Percentiles rank a stretch among this genome's conserved stretches.
phyloP scores from a whole-genome alignment of 2,888 invertebrate species.

The Drosophila suboccidentalis region DNA sequence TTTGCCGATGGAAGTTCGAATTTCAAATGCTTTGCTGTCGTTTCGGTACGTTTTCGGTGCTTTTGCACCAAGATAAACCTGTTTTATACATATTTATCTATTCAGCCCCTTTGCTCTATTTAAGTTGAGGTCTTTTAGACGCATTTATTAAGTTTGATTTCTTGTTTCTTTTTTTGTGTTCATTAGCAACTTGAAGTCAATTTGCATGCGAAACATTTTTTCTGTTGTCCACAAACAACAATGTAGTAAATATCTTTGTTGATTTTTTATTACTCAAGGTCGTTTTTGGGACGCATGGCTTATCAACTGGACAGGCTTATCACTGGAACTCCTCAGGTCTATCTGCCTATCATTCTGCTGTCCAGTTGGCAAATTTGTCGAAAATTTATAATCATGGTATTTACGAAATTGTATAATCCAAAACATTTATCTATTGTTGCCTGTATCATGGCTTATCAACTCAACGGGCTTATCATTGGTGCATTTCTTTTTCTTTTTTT shows the following conservation, averaged over 20 bases:
- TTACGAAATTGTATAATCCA: constrained; percentile 3
- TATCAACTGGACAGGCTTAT: constrained; percentile 37
- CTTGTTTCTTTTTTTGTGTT: constrained; percentile 5
- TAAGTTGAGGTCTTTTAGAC: constrained; percentile 35
- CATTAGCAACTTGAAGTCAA: constrained; percentile 34
- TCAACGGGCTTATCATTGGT: neutral
- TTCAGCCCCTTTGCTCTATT: constrained; percentile 38
- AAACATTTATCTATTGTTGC: neutral
- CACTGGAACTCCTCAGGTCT: constrained; percentile 2
- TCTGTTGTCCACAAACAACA: constrained; percentile 26
- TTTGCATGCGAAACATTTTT: constrained; percentile 51
- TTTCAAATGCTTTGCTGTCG: constrained; percentile 28
- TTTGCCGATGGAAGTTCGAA: constrained; percentile 19
- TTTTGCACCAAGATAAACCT: constrained; percentile 33
- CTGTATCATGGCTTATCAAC: constrained; percentile 2
- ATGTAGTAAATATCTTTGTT: constrained; percentile 35
- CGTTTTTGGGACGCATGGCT: constrained; percentile 38
- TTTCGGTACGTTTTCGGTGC: constrained; percentile 33
- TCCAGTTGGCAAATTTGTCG: constrained; percentile 1
- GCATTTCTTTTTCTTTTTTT: neutral
- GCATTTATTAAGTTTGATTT: constrained; percentile 35
- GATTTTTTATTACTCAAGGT: constrained; percentile 56
- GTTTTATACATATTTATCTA: constrained; percentile 6
- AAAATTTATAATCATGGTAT: constrained; percentile 16
- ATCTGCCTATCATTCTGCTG: neutral